phyloP scores from a whole-genome alignment of 2,113 vertebrate genomes.

The Clarias gariepinus region DNA sequence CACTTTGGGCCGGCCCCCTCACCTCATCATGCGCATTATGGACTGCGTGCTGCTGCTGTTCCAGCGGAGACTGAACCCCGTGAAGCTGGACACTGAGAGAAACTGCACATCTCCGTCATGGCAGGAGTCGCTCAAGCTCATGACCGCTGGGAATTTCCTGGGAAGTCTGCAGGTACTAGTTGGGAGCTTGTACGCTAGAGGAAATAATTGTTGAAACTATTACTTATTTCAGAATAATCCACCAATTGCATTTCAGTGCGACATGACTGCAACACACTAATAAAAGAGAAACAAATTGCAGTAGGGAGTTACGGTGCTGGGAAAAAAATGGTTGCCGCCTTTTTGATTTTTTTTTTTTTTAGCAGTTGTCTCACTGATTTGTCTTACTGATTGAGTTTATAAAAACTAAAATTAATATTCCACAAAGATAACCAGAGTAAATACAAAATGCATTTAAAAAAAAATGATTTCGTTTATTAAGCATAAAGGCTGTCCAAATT shows the following conservation, averaged over 20 bases:
- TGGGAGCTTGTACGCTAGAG: neutral
- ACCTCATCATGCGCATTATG: constrained; percentile 98
- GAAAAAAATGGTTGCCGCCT: too few species aligned
- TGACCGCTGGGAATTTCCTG: constrained; percentile 95
- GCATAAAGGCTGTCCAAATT: too few species aligned
- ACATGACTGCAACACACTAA: neutral
- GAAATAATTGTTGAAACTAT: neutral
- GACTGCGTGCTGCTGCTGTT: constrained; percentile 94
- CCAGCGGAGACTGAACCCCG: constrained; percentile 81
- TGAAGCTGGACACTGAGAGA: constrained; percentile 84
- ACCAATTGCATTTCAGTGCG: neutral
- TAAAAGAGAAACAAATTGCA: neutral
- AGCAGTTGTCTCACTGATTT: too few species aligned
- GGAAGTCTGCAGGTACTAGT: constrained; percentile 85
- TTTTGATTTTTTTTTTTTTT: too few species aligned
- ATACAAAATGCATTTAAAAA: too few species aligned
- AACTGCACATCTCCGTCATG: constrained; percentile 83
- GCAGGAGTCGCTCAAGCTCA: constrained; percentile 95
- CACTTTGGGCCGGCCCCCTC: constrained; percentile 89
- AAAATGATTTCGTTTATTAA: too few species aligned
- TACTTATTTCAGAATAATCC: neutral
- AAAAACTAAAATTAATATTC: too few species aligned
- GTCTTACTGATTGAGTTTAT: too few species aligned
- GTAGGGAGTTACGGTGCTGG: neutral
- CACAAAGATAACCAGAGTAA: too few species aligned